Evolutionary conservation across 2,888 invertebrate genomes (phyloP), one percentile per base, ranked within the genome.

Genomic region (Philereme transversata): DNA sequence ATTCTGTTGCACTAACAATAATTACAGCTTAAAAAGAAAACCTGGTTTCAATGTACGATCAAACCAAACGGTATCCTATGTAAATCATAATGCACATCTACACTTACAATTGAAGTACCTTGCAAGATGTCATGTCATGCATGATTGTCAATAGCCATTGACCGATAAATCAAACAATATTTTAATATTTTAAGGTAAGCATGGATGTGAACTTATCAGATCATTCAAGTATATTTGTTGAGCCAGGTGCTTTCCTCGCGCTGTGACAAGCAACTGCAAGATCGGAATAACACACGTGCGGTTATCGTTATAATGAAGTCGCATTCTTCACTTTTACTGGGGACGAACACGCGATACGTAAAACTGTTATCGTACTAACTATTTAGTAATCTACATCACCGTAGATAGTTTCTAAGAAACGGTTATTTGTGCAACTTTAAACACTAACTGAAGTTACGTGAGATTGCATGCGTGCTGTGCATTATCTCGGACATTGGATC

Each of bases 321-420:
- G 65, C 77, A 81, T 76, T 77, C 77, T 82, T 81, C 82, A 84
- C 79, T 81, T 80, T 81, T 82, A 85, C 81, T 79, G 79, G 70
- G 65, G 50, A 61, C 61, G 68, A 76, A 77, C 86, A 87, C 86
- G 86, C 86, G 76, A 84, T 77, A 63, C 48, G 6, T 11, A 11
- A 45, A 72, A 65, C 71, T 69, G 70, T 70, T 71, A 64, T 53
- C 62, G 62, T 49, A 67, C 50, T 38, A 72, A 64, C 70, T 70
- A 69, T 70, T 68, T 64, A 57, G 60, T 63, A 36, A 67, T 55
- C 55, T 47, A 56, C 36, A 52, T 60, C 49, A 59, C 61, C 55
- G 57, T 65, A 67, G 68, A 70, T 67, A 68, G 63, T 66, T 77
- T 76, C 73, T 69, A 38, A 67, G 76, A 75, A 77, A 73, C 63